phyloP scores from a whole-genome alignment of 2,888 invertebrate species.

The Osmoderma eremita region DNA sequence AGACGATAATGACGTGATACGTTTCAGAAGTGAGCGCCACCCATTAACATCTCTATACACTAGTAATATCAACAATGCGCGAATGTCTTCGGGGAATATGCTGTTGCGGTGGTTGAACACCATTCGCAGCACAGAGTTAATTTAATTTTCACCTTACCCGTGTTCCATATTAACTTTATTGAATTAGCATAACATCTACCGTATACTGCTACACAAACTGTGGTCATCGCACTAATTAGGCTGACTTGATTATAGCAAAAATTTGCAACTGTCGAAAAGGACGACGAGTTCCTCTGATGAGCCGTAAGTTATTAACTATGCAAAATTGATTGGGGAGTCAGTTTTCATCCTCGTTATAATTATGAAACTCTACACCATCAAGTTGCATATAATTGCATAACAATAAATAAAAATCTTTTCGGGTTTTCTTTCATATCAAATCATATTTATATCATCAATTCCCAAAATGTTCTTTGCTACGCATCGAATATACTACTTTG shows the following conservation, averaged over 20 bases:
- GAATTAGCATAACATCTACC: constrained; percentile 58
- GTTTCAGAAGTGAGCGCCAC: constrained; percentile 13
- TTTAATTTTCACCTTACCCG: constrained; percentile 59
- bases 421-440: too few relatives aligned
- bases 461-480: too few relatives aligned
- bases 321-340: constrained; percentile 14
- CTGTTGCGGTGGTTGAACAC: constrained; percentile 36
- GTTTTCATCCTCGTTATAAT: too few relatives aligned
- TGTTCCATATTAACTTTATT: constrained; percentile 58
- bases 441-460: too few relatives aligned
- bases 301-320: constrained; percentile 8
- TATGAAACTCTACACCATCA: too few relatives aligned
- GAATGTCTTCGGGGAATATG: constrained; percentile 37
- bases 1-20: not conserved
- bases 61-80: constrained; percentile 39
- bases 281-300: not conserved
- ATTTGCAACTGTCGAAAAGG: not conserved
- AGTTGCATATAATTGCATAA: too few relatives aligned
- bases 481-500: too few relatives aligned
- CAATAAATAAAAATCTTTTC: too few relatives aligned
- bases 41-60: constrained; percentile 24
- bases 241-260: constrained; percentile 35
- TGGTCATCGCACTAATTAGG: constrained; percentile 40
- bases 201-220: constrained; percentile 26
- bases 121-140: constrained; percentile 47